Evolutionary conservation across 1,140 invertebrate species (phyloP).

Genomic region (Lepidotrigona ventralis): DNA sequence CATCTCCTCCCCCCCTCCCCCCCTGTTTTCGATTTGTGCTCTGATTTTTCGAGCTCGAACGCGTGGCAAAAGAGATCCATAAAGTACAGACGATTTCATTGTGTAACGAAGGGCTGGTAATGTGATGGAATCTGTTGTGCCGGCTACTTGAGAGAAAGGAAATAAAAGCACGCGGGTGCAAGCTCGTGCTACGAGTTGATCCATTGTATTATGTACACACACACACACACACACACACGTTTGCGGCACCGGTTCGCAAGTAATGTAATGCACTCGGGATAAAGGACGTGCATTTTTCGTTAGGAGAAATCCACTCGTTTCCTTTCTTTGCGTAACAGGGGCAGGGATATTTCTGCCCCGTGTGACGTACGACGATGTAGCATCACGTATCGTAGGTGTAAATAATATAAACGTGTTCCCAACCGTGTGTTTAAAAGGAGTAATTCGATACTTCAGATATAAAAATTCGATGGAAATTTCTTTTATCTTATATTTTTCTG

Average conservation of each 20-base stretch:
- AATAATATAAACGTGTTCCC: not conserved
- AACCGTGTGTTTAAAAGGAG: too few relatives aligned
- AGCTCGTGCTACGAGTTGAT: slow-evolving; percentile 17
- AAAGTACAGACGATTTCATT: slow-evolving; percentile 23
- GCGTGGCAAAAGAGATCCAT: not conserved
- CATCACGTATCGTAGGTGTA: not conserved
- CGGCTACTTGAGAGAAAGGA: not conserved
- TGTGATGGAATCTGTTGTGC: slow-evolving; percentile 16
- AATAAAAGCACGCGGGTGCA: slow-evolving; percentile 27
- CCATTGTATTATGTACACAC: slow-evolving; percentile 26
- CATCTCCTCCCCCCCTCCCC: too few relatives aligned
- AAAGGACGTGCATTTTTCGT: slow-evolving; percentile 26
- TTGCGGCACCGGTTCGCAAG: not conserved
- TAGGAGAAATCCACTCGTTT: not conserved
- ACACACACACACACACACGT: not conserved
- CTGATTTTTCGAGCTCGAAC: not conserved
- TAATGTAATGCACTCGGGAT: slow-evolving; percentile 33
- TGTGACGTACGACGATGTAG: not conserved
- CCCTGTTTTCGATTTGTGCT: not conserved
- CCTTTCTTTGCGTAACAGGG: not conserved
- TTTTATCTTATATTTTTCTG: too few relatives aligned
- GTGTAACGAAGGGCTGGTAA: slow-evolving; percentile 13
- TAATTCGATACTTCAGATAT: not conserved
- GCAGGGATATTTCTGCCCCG: not conserved
- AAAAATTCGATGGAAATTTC: not conserved